Percentiles rank a stretch among this genome's conserved stretches.
Evolutionary conservation across 2,888 invertebrate genomes (phyloP).

Genomic region (Balanococcus diminutus): DNA sequence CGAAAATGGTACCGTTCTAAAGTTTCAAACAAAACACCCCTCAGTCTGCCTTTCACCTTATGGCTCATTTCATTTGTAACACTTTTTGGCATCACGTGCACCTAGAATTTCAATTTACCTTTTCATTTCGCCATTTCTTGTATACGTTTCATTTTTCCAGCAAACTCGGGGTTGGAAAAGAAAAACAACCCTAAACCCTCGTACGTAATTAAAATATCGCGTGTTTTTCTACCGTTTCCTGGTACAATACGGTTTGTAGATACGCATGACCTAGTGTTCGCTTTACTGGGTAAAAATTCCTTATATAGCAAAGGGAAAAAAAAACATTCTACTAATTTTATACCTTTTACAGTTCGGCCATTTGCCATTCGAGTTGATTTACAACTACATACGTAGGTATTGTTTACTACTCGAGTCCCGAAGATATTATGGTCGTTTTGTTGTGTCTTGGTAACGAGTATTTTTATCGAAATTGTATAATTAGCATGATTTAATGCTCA

Average conservation of each 20-base stretch:
- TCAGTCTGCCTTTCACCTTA: not conserved
- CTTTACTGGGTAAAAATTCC: not conserved
- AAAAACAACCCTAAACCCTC: not conserved
- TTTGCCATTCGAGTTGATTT: not conserved
- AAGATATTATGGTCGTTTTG: not conserved
- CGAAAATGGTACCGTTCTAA: no score
- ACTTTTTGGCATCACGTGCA: not conserved
- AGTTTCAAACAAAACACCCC: not conserved
- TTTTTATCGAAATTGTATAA: not conserved
- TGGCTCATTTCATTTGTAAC: not conserved
- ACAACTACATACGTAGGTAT: not conserved
- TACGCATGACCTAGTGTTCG: not conserved
- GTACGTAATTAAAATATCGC: conserved; percentile 35
- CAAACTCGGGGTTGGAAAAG: not conserved
- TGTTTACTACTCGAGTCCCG: not conserved
- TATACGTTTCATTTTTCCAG: not conserved
- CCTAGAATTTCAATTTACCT: not conserved
- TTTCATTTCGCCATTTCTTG: not conserved
- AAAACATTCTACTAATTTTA: not conserved
- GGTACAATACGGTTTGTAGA: not conserved
- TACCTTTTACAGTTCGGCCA: not conserved
- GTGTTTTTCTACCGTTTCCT: conserved; percentile 7
- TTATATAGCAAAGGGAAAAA: not conserved
- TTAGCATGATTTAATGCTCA: not conserved
- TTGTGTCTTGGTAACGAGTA: not conserved